These are phyloP conservation scores for Nymphalis io DNA, from an alignment of 1,140 invertebrate species.

Conservation along the genomic window DNA sequence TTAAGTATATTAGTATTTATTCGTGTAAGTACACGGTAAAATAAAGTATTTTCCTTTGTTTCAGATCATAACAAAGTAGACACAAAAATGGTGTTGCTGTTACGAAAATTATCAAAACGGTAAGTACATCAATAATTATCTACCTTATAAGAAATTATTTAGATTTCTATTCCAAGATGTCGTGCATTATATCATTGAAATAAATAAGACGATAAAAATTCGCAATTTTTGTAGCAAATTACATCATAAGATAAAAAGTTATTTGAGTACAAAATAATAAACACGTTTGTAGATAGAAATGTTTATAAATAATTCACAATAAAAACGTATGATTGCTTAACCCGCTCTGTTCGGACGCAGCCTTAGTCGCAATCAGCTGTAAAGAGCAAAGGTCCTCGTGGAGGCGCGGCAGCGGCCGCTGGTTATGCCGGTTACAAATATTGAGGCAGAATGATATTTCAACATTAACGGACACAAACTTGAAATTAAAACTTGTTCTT, in stretches of 20 bases:
- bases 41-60: slow-evolving; percentile 4
- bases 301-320: background rate
- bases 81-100: slow-evolving; percentile 56
- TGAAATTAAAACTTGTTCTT: background rate
- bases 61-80: slow-evolving; percentile 3
- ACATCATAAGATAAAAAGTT: slow-evolving; percentile 7
- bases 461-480: background rate
- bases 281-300: background rate
- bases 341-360: background rate
- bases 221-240: background rate
- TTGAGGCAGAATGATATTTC: background rate
- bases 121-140: slow-evolving; percentile 35
- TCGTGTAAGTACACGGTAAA: too few species aligned
- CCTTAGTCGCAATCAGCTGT: slow-evolving; percentile 3
- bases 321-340: background rate
- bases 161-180: too few species aligned
- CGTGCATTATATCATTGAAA: background rate
- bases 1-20: too few species aligned
- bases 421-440: background rate
- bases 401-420: background rate
- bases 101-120: slow-evolving; percentile 58
- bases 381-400: slow-evolving; percentile 24
- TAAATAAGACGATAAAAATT: background rate
- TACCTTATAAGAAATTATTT: too few species aligned
- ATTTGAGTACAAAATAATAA: background rate